A percentile compares a stretch with the other conserved stretches of the same genome.
Evolutionary conservation across 1,140 invertebrate species (phyloP).

Genomic region (Heliconius hewitsoni): DNA sequence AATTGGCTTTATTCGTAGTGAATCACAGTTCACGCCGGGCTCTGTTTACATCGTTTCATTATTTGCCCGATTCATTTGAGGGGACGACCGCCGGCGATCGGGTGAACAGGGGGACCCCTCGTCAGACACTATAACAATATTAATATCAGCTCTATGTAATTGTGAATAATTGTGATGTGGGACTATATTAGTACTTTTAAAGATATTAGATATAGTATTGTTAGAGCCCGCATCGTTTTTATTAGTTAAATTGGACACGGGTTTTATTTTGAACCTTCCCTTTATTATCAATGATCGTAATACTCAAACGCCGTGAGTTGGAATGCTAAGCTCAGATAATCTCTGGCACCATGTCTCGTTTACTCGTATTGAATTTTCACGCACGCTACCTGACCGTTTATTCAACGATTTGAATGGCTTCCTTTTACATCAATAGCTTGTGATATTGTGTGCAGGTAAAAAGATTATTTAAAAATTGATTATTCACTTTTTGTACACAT

Average conservation of each 20-base stretch:
- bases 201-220: constrained; percentile 23
- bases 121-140: constrained; percentile 46
- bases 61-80: constrained; percentile 47
- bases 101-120: constrained; percentile 36
- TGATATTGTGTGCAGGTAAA: constrained; percentile 41
- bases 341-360: constrained; percentile 49
- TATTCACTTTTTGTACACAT: constrained; percentile 12
- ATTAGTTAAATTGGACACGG: constrained; percentile 65
- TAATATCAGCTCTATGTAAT: constrained; percentile 58
- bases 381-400: constrained; percentile 70
- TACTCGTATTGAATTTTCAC: constrained; percentile 68
- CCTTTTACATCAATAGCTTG: constrained; percentile 59
- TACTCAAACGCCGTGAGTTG: constrained; percentile 47
- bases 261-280: constrained; percentile 54
- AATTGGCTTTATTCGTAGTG: constrained; percentile 49
- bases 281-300: constrained; percentile 52
- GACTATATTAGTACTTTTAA: constrained; percentile 37
- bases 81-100: constrained; percentile 34
- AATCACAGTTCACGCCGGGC: constrained; percentile 42
- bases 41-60: constrained; percentile 45
- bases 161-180: constrained; percentile 66
- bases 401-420: constrained; percentile 67
- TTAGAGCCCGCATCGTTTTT: constrained; percentile 66
- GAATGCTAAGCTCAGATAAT: constrained; percentile 77
- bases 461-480: constrained; percentile 29